phyloP scores from a whole-genome alignment of 2,888 invertebrate species.

The Dynastes hyllus region DNA sequence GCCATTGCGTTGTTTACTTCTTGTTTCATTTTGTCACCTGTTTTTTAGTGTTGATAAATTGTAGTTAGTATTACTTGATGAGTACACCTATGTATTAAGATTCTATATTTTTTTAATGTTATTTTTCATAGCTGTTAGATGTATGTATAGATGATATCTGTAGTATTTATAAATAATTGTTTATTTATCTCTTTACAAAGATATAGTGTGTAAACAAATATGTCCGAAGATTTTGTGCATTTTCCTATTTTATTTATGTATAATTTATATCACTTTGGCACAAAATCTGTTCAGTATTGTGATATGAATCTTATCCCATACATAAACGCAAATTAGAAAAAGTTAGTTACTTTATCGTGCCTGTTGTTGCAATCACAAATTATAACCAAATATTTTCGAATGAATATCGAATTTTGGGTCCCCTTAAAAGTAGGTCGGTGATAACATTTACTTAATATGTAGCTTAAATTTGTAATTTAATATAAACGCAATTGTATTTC shows the following conservation, averaged over 20 bases:
- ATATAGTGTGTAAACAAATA: slow-evolving; percentile 27
- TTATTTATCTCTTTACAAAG: slow-evolving; percentile 53
- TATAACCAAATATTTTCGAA: slow-evolving; percentile 62
- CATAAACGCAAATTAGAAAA: slow-evolving; percentile 51
- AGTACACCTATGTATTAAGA: no score
- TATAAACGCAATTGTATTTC: slow-evolving; percentile 50
- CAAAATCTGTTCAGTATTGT: slow-evolving; percentile 68
- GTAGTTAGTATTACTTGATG: no score
- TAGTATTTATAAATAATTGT: slow-evolving; percentile 19
- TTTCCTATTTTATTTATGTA: slow-evolving; percentile 53
- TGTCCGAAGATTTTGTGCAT: slow-evolving; percentile 61
- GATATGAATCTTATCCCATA: slow-evolving; percentile 61
- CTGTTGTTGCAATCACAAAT: slow-evolving; percentile 67
- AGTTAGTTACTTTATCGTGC: slow-evolving; percentile 69
- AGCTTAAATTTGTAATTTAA: slow-evolving; percentile 50
- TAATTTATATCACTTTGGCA: slow-evolving; percentile 56
- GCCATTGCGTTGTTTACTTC: no score
- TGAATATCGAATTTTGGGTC: slow-evolving; percentile 45
- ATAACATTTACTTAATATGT: slow-evolving; percentile 51
- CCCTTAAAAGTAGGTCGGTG: slow-evolving; percentile 48
- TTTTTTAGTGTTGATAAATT: no score
- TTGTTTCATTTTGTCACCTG: no score
- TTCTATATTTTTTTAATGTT: not conserved
- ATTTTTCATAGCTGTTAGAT: not conserved
- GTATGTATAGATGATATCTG: slow-evolving; percentile 24